Conservation (phyloP, 2,888 invertebrate species). For the Agrotis ipsilon region DNA sequence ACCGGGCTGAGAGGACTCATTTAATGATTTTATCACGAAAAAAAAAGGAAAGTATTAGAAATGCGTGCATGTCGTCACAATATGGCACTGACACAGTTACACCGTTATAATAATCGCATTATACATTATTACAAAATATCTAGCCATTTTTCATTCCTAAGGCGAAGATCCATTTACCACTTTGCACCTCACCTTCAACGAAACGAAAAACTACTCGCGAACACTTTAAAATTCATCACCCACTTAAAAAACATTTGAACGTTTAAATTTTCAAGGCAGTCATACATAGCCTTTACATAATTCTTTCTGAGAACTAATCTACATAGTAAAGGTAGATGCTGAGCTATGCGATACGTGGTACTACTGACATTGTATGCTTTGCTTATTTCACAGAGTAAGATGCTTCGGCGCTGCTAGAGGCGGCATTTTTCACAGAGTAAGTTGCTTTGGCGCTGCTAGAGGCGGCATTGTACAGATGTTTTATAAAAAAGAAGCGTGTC, state of each 20-base stretch:
- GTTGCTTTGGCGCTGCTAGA: not conserved
- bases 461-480: too few species aligned
- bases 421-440: not conserved
- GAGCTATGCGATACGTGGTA: constrained; percentile 53
- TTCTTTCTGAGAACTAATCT: constrained; percentile 72
- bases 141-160: not conserved
- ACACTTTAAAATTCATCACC: constrained; percentile 62
- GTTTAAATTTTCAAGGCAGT: constrained; percentile 55
- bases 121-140: too few species aligned
- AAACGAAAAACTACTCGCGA: constrained; percentile 21
- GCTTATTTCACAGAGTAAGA: not conserved
- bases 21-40: too few species aligned
- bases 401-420: not conserved
- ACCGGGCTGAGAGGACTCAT: too few species aligned
- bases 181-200: not conserved
- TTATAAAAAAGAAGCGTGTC: too few species aligned
- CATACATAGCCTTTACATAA: constrained; percentile 63
- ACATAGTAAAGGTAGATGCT: constrained; percentile 69
- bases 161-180: not conserved
- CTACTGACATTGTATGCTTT: constrained; percentile 29
- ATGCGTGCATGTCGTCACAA: too few species aligned
- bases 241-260: constrained; percentile 64
- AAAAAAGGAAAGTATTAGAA: too few species aligned
- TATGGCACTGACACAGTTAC: too few species aligned
- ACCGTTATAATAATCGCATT: too few species aligned